phyloP scores from a whole-genome alignment of 2,113 vertebrate genomes.

The Pristiophorus japonicus region DNA sequence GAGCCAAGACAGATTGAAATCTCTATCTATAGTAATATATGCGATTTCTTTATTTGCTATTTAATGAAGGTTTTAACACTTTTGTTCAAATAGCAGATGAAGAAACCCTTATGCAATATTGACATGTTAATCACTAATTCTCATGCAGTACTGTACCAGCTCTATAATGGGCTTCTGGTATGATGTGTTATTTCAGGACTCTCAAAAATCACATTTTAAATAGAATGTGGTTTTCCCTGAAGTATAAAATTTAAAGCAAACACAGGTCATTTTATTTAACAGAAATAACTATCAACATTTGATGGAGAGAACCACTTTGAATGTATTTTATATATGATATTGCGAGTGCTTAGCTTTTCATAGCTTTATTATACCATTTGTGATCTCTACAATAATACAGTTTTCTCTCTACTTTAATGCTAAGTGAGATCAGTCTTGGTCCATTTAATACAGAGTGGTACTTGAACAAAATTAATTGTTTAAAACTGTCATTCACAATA shows the following conservation, averaged over 20 bases:
- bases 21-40: not conserved
- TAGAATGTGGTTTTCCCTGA: not conserved
- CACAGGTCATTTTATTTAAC: not conserved
- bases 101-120: not conserved
- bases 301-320: not conserved
- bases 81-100: not conserved
- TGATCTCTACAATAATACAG: not conserved
- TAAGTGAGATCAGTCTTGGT: not conserved
- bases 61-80: slow-evolving; percentile 6
- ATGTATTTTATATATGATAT: not conserved
- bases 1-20: not conserved
- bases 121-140: slow-evolving; percentile 5
- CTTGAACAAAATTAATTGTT: not conserved
- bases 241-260: slow-evolving; percentile 7
- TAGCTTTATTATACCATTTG: not conserved
- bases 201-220: not conserved
- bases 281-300: not conserved
- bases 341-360: not conserved
- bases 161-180: slow-evolving; percentile 15
- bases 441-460: not conserved
- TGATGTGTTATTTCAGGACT: not conserved
- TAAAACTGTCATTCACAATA: slow-evolving; percentile 8
- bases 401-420: not conserved
- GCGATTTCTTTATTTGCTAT: not conserved
- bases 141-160: not conserved